Conservation (phyloP, 2,888 invertebrate genomes). For the Lingula anatina region DNA sequence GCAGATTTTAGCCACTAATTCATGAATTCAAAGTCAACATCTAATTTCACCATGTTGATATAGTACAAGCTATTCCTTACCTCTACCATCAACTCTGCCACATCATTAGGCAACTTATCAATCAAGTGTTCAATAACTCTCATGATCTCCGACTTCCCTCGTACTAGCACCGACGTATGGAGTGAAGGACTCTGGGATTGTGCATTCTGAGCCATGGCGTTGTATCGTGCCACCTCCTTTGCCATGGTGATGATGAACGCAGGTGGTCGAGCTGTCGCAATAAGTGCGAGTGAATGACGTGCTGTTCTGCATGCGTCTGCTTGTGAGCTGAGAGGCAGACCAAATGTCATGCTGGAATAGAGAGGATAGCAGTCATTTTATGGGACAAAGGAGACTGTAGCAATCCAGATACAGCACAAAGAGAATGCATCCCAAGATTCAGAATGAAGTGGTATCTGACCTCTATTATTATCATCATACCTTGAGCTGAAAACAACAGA, state of each 20-base stretch:
- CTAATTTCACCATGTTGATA: too few species aligned
- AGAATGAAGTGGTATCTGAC: too few species aligned
- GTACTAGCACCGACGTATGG: conserved; percentile 66
- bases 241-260: conserved; percentile 99
- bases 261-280: conserved; percentile 93
- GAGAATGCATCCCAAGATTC: too few species aligned
- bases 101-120: conserved; percentile 71
- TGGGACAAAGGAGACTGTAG: too few species aligned
- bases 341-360: conserved; percentile 74
- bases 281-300: conserved; percentile 90
- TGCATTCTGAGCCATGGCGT: conserved; percentile 84
- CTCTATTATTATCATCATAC: too few species aligned
- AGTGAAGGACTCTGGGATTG: conserved; percentile 75
- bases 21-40: too few species aligned
- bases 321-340: conserved; percentile 86
- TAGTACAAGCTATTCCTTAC: conserved; percentile 61
- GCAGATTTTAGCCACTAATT: too few species aligned
- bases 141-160: conserved; percentile 87
- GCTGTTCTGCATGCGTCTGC: conserved; percentile 97
- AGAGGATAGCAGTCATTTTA: neutral
- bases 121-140: conserved; percentile 92
- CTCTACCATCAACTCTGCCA: conserved; percentile 79
- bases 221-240: conserved; percentile 67
- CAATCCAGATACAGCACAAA: too few species aligned
- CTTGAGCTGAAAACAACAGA: too few species aligned